These are phyloP conservation scores for Lypha dubia DNA, from an alignment of 2,888 invertebrate genomes.

Conservation along the genomic window DNA sequence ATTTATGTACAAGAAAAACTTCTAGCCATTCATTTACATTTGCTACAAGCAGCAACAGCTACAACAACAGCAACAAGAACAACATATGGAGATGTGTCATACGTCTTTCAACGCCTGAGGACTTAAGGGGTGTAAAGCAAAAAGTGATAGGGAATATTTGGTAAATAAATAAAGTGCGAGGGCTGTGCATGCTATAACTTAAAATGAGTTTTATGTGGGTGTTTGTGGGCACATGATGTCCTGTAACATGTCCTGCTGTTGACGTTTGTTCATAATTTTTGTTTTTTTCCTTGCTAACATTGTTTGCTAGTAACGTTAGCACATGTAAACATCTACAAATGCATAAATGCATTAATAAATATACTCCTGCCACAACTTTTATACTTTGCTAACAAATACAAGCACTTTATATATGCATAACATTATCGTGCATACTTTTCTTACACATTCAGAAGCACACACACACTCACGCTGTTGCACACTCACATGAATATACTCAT, in stretches of 20 bases:
- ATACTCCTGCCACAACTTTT: constrained; percentile 45
- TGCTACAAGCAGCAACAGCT: constrained; percentile 31
- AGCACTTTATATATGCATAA: constrained; percentile 31
- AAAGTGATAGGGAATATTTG: constrained; percentile 23
- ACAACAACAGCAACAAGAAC: constrained; percentile 14
- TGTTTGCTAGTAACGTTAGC: constrained; percentile 37
- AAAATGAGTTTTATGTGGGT: constrained; percentile 19
- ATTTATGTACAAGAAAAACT: constrained; percentile 17
- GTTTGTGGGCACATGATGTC: constrained; percentile 53
- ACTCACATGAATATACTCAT: constrained; percentile 67
- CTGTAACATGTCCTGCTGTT: constrained; percentile 67
- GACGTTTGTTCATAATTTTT: constrained; percentile 69
- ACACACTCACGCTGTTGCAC: not conserved
- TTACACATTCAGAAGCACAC: constrained; percentile 14
- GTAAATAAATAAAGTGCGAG: constrained; percentile 9
- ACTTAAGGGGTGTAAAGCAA: constrained; percentile 23
- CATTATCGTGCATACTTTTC: constrained; percentile 27
- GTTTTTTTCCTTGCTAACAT: constrained; percentile 27
- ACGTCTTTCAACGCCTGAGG: constrained; percentile 65
- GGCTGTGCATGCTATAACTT: not conserved
- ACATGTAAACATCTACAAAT: constrained; percentile 64
- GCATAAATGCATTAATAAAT: constrained; percentile 68
- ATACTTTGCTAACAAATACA: constrained; percentile 6
- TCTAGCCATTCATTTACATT: constrained; percentile 35
- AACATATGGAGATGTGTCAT: constrained; percentile 68